Conservation (phyloP, 2,797 vertebrate genomes). For the Dermochelys coriacea region DNA sequence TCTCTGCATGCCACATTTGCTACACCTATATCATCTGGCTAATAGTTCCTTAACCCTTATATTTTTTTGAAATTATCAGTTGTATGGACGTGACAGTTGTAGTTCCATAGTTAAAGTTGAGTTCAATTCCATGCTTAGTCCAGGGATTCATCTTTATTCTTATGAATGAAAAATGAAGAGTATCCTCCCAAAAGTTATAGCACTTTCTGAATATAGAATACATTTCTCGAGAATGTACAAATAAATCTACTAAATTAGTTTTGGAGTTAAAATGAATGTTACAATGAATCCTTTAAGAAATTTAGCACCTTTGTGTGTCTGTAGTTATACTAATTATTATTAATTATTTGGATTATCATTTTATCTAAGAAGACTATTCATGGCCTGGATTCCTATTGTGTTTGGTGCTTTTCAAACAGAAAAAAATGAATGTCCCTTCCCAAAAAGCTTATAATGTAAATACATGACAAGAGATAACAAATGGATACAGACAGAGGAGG, state of each 20-base stretch:
- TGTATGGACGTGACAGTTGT: neutral
- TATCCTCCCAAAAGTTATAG: neutral
- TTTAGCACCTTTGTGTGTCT: too few relatives aligned
- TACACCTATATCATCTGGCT: neutral
- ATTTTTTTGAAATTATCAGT: neutral
- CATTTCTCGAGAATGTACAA: neutral
- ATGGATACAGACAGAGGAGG: neutral
- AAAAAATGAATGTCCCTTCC: too few relatives aligned
- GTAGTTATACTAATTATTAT: neutral
- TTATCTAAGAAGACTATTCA: neutral
- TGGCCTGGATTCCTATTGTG: neutral
- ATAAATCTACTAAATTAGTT: neutral
- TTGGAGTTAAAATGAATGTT: neutral
- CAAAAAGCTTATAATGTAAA: too few relatives aligned
- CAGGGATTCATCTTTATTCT: neutral
- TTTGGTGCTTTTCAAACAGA: too few relatives aligned
- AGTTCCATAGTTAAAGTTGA: neutral
- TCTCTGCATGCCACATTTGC: neutral
- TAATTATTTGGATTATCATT: neutral
- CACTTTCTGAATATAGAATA: neutral
- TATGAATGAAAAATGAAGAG: neutral
- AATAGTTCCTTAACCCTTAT: neutral
- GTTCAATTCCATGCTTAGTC: neutral
- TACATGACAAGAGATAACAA: too few relatives aligned
- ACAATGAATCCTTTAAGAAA: neutral